Evolutionary conservation across 92 coral and sea anemone genomes (phyloP).

Genomic region (Porites lobata): DNA sequence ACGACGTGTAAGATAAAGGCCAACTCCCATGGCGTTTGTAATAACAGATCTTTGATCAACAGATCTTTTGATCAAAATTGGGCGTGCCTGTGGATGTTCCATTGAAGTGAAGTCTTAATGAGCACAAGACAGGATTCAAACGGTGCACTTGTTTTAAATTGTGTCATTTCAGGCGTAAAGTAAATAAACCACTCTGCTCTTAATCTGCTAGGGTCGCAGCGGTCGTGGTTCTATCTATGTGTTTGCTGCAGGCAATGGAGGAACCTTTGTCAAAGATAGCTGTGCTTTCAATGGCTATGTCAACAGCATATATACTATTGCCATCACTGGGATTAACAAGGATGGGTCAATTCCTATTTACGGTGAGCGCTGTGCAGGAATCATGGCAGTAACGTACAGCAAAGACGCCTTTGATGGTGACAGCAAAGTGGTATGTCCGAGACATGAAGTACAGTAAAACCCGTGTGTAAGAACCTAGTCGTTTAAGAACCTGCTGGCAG

Average conservation of each 20-base stretch:
- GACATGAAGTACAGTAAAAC: not conserved
- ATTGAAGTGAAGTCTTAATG: too few species aligned
- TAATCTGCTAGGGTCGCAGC: constrained; percentile 34
- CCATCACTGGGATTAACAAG: constrained; percentile 45
- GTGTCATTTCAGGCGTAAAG: too few species aligned
- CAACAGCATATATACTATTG: constrained; percentile 60
- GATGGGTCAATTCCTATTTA: constrained; percentile 45
- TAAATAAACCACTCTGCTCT: too few species aligned
- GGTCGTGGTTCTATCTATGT: constrained; percentile 57
- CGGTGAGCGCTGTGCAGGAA: constrained; percentile 48
- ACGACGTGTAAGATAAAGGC: too few species aligned
- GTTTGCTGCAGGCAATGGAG: constrained; percentile 63
- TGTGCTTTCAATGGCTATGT: constrained; percentile 64
- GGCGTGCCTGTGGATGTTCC: too few species aligned
- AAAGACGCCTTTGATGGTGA: constrained; percentile 11
- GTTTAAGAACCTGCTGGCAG: too few species aligned
- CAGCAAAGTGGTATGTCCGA: constrained; percentile 27
- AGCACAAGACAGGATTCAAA: too few species aligned
- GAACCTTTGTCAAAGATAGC: constrained; percentile 5
- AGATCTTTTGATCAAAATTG: too few species aligned
- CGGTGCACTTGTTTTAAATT: too few species aligned
- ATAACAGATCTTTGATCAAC: too few species aligned
- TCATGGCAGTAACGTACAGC: constrained; percentile 62
- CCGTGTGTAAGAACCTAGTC: not conserved
- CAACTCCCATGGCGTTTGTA: too few species aligned